Base-by-base conservation (phyloP, 1,140 invertebrate genomes). In the Achroia grisella region DNA sequence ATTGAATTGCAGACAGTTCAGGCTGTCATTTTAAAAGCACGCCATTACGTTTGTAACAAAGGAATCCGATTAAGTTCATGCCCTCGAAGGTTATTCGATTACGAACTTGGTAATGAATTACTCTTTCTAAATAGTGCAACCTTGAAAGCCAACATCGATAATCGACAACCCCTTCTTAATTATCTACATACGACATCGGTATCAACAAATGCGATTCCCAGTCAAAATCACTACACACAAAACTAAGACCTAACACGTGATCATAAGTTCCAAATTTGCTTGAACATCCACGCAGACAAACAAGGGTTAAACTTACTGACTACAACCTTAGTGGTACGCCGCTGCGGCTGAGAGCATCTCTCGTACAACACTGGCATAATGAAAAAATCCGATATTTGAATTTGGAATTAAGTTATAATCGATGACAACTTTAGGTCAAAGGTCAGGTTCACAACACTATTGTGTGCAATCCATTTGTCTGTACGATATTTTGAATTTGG, bases 301-400 rank as follows among this genome's bases (percentile, higher is more conserved):
- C 34, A 47, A 53, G 42, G 45, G 44, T 56, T 49, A 36, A 60
- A 82, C 74, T 82, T 79, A 78, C 75, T 59, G 57, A 64, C 63
- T 58, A 65, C 56, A 34, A 50, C 40, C 43, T 44, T 47, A 15
- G 36, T 54, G 40, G 52, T 64, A 32, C 61, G 55, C 43, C 62
- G 63, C 45, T 57, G 53, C 56, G 59, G 48, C 52, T 66, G 58
- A 59, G 60, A 56, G 55, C 69, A 64, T 70, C 57, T 63, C 61
- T 72, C 60, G 57, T 68, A 69, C 49, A 76, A 63, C 46, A 72
- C 75, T 52, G 75, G 78, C 75, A 82, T 78, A 36, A 44, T 62
- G 32, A 42, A 56, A n/a, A n/a, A 42, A 48, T 39, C 27, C 27
- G 12, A 10, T 23, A 15, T 29, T 31, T 6, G n/a, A 13, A 42